Evolutionary conservation across 2,113 vertebrate genomes (phyloP).

Genomic region (Percina caprodes): DNA sequence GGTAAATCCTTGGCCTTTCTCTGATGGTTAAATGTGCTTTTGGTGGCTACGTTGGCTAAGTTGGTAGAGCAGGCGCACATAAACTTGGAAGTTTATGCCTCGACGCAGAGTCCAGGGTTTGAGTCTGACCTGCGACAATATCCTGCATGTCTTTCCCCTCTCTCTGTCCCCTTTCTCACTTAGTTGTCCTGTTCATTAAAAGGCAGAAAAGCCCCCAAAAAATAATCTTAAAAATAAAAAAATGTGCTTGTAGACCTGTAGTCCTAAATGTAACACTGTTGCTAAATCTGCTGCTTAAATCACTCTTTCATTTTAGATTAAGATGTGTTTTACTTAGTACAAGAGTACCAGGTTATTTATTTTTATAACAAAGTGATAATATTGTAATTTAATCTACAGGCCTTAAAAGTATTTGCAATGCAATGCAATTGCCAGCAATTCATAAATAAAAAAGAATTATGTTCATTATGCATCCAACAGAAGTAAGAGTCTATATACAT

Average conservation of each 20-base stretch:
- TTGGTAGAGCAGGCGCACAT: no score
- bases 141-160: no score
- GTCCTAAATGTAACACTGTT: not conserved
- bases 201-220: no score
- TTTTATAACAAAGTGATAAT: not conserved
- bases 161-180: no score
- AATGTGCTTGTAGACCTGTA: not conserved
- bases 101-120: no score
- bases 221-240: no score
- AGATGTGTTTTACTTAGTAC: slow-evolving; percentile 13
- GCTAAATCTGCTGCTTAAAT: slow-evolving; percentile 2
- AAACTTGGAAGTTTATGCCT: no score
- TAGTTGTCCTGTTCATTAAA: no score
- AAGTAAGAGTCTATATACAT: not conserved
- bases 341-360: slow-evolving; percentile 12
- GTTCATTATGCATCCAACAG: not conserved
- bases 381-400: not conserved
- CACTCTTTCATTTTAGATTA: slow-evolving; percentile 10
- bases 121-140: no score
- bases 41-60: no score
- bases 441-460: not conserved
- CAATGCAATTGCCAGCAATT: not conserved
- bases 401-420: not conserved
- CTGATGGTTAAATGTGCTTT: slow-evolving; percentile 14
- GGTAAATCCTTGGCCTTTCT: slow-evolving; percentile 21